Evolutionary conservation across 1,140 invertebrate species (phyloP).

Genomic region (Heliconius congener): DNA sequence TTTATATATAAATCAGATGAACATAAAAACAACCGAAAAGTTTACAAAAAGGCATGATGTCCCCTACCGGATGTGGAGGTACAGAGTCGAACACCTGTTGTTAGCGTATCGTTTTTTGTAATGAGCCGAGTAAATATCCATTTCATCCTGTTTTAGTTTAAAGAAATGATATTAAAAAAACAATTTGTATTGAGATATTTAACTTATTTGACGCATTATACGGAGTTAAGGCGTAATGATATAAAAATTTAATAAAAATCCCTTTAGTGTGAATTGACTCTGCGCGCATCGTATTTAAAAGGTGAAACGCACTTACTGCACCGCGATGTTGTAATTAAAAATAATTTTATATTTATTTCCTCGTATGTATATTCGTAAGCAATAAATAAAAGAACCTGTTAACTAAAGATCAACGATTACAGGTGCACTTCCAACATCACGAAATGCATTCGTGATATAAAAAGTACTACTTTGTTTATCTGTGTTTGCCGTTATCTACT

Average conservation of each 20-base stretch:
- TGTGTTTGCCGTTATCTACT: slow-evolving; percentile 19
- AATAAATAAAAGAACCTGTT: slow-evolving; percentile 13
- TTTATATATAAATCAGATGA: background rate
- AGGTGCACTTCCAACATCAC: slow-evolving; percentile 38
- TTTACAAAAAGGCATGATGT: slow-evolving; percentile 33
- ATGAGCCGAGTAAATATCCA: slow-evolving; percentile 40
- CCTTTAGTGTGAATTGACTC: background rate
- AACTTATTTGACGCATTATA: background rate
- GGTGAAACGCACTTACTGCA: background rate
- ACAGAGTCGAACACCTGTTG: slow-evolving; percentile 45
- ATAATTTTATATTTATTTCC: background rate
- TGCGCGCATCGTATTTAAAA: background rate
- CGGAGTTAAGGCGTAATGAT: background rate
- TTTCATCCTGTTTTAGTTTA: slow-evolving; percentile 39
- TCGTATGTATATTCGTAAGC: background rate
- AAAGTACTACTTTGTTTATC: slow-evolving; percentile 27
- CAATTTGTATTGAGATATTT: background rate
- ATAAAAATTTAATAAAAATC: background rate
- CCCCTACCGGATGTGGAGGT: slow-evolving; percentile 38
- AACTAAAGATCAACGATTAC: slow-evolving; percentile 21
- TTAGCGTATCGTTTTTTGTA: slow-evolving; percentile 46
- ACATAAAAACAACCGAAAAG: slow-evolving; percentile 14
- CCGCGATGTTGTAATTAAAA: background rate
- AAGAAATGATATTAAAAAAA: slow-evolving; percentile 17
- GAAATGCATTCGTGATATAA: slow-evolving; percentile 42